A percentile compares a stretch with the other conserved stretches of the same genome.
Evolutionary conservation across 2,888 invertebrate species (phyloP).

Genomic region (Lasioglossum figueresi): DNA sequence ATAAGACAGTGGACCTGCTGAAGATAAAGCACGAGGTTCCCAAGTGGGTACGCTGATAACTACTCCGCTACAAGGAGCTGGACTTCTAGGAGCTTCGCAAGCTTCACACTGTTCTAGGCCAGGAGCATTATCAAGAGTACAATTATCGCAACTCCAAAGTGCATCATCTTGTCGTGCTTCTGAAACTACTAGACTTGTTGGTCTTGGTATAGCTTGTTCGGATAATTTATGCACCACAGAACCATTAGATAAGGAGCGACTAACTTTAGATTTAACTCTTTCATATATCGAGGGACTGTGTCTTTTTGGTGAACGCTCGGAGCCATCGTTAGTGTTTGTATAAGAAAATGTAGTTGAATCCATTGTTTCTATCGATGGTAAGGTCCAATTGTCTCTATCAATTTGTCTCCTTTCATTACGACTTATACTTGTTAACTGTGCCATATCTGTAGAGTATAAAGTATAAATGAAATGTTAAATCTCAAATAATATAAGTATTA

Average conservation of each 20-base stretch:
- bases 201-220: slow-evolving; percentile 85
- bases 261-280: slow-evolving; percentile 85
- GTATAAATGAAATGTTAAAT: slow-evolving; percentile 11
- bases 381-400: slow-evolving; percentile 80
- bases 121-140: slow-evolving; percentile 90
- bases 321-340: slow-evolving; percentile 74
- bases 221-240: slow-evolving; percentile 87
- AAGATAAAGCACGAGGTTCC: slow-evolving; percentile 81
- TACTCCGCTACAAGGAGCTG: slow-evolving; percentile 84
- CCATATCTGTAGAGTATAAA: slow-evolving; percentile 75
- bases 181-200: slow-evolving; percentile 87
- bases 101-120: slow-evolving; percentile 89
- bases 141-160: slow-evolving; percentile 89
- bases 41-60: slow-evolving; percentile 84
- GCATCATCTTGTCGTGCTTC: slow-evolving; percentile 81
- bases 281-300: slow-evolving; percentile 84
- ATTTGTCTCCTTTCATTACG: slow-evolving; percentile 73
- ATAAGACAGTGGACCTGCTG: slow-evolving; percentile 81
- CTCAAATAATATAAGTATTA: neutral
- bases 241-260: slow-evolving; percentile 88
- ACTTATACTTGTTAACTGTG: slow-evolving; percentile 80
- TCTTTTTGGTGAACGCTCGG: slow-evolving; percentile 84
- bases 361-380: slow-evolving; percentile 80
- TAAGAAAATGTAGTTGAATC: slow-evolving; percentile 76
- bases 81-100: slow-evolving; percentile 89